Evolutionary conservation across 2,888 invertebrate species (phyloP), one percentile per base, ranked within the genome.

Genomic region (Galerucella nymphaeae): DNA sequence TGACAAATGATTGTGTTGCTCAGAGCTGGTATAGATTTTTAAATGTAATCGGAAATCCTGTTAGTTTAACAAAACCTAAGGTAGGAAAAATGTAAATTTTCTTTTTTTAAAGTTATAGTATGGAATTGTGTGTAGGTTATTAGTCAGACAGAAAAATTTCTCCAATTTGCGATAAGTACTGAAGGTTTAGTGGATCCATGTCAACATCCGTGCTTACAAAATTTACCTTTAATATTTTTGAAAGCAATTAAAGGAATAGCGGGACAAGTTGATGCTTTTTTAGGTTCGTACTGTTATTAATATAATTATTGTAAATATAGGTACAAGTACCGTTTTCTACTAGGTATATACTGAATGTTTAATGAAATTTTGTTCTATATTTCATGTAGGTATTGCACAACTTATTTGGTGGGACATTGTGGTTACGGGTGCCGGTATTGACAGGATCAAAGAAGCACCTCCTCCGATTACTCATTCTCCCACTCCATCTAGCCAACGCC

Each of bases 11-110:
- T 84, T 96, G 96, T 74, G 92, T 98, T 53, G 94, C 96, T 72
- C 98, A 99, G 88, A 94, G 95, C 81, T 98, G 98, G 98, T 98
- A 96, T 87, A 91, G 98, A 74, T 93, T 98, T 83, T 88, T 98
- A 74, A 96, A 98, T 83, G 95, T 96, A 53, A 93, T 98, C 75
- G 97, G 98, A 42, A 97, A 97, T 87, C 98, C 98, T 0, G 96
- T 96, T 0, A 96, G 96, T 81, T 89, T 99, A 74, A 96, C 96
- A 81, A 92, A 94, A 53, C 96, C 96, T 0, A 93, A 94, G 80
- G 89, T 94, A 76, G 81, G 58, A 16, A 18, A 10, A 53, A 18
- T n/a, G 0, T 48, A 14, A 38, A 9, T 9, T 0, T 38, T 53
- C 10, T 2, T 16, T 53, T 18, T 2, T 16, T 1, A 53, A 10